Conservation (phyloP, 2,113 vertebrate genomes). For the Crotophaga sulcirostris region DNA sequence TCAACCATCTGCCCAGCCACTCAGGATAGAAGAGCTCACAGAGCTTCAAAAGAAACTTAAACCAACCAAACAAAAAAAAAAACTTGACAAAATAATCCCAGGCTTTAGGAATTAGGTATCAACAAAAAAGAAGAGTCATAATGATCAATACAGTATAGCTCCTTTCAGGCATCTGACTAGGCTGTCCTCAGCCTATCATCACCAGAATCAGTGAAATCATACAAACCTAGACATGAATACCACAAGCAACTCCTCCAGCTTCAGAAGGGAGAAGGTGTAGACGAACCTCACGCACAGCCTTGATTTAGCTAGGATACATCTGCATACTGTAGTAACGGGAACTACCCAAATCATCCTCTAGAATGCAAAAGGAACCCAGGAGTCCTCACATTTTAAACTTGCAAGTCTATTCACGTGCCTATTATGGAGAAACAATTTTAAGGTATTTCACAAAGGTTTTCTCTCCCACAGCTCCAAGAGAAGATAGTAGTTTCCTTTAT, state of each 20-base stretch:
- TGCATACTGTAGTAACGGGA: neutral
- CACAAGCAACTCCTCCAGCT: slow-evolving; percentile 22
- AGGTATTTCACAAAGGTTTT: neutral
- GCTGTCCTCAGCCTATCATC: neutral
- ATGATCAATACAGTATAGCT: neutral
- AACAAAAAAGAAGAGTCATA: neutral
- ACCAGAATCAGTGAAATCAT: neutral
- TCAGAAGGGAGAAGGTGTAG: neutral
- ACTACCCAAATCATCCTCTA: neutral
- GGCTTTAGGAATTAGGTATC: neutral
- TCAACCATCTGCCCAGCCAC: neutral
- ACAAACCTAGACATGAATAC: neutral
- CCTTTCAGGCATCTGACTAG: neutral
- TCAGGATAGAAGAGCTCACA: neutral
- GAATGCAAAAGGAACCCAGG: neutral
- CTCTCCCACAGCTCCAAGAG: neutral
- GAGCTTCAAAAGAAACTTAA: neutral
- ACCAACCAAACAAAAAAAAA: neutral
- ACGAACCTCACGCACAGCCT: slow-evolving; percentile 10
- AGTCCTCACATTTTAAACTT: neutral
- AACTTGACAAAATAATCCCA: neutral
- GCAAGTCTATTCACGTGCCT: neutral
- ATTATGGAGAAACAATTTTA: neutral
- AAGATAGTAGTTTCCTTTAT: neutral
- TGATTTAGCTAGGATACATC: neutral